Evolutionary conservation across 2,113 vertebrate species (phyloP).

Genomic region (Orycteropus afer): DNA sequence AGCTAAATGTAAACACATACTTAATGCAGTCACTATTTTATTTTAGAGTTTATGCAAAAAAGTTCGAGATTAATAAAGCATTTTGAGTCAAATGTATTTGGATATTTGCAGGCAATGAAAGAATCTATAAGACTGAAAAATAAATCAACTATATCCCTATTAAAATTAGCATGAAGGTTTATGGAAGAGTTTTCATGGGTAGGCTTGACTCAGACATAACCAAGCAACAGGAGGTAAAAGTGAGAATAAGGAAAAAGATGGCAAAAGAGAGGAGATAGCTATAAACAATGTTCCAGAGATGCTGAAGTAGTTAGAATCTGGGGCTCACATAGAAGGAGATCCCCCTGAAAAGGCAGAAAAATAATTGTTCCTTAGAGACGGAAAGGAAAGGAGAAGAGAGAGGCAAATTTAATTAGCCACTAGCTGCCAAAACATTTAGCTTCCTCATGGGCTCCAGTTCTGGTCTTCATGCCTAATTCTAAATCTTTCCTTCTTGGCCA

Average conservation of each 20-base stretch:
- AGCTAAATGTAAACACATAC: constrained; percentile 61
- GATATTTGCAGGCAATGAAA: not conserved
- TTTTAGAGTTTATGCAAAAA: constrained; percentile 57
- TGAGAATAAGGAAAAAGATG: not conserved
- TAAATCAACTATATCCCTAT: not conserved
- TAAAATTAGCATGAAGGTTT: not conserved
- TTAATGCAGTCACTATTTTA: constrained; percentile 55
- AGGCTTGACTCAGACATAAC: not conserved
- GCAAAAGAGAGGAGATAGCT: not conserved
- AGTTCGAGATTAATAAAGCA: constrained; percentile 9
- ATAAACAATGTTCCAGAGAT: not conserved
- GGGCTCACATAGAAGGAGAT: not conserved
- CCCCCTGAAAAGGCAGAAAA: not conserved
- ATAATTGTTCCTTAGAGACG: not conserved
- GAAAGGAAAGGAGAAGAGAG: not conserved
- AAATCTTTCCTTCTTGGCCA: not conserved
- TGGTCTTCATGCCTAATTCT: not conserved
- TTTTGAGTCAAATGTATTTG: constrained; percentile 27
- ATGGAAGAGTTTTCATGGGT: not conserved
- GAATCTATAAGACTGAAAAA: not conserved
- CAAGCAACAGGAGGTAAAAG: not conserved
- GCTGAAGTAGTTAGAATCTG: not conserved
- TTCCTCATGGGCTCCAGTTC: not conserved
- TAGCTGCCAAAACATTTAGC: not conserved
- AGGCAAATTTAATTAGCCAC: not conserved